Evolutionary conservation across 2,113 vertebrate species (phyloP).

Genomic region (Bubo blakistoni): DNA sequence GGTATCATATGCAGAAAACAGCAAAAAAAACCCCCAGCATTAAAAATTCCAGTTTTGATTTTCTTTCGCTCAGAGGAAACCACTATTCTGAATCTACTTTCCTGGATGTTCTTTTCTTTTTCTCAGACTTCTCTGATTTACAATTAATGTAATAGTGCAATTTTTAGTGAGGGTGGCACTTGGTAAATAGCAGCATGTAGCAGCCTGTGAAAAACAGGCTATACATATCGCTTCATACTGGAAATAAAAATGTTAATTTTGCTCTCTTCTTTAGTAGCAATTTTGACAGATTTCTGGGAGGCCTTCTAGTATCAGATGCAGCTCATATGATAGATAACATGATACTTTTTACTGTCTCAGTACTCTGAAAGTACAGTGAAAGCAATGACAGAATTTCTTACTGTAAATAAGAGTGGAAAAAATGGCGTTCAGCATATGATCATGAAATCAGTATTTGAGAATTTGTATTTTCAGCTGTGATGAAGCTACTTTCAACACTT

Average conservation of each 20-base stretch:
- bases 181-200: neutral
- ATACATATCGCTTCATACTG: neutral
- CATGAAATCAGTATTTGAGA: neutral
- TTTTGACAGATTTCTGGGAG: neutral
- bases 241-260: neutral
- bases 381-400: neutral
- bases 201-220: neutral
- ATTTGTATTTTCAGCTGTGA: neutral
- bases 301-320: neutral
- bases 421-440: neutral
- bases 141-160: neutral
- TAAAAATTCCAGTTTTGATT: neutral
- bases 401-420: neutral
- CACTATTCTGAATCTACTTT: neutral
- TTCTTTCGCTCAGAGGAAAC: neutral
- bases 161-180: neutral
- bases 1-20: neutral
- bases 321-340: neutral
- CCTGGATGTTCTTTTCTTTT: neutral
- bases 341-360: neutral
- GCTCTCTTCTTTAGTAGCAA: neutral
- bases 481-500: neutral
- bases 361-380: neutral
- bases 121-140: neutral
- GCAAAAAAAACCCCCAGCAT: neutral